Evolutionary conservation across 1,140 invertebrate species (phyloP).

Genomic region (Drosophila parvula): DNA sequence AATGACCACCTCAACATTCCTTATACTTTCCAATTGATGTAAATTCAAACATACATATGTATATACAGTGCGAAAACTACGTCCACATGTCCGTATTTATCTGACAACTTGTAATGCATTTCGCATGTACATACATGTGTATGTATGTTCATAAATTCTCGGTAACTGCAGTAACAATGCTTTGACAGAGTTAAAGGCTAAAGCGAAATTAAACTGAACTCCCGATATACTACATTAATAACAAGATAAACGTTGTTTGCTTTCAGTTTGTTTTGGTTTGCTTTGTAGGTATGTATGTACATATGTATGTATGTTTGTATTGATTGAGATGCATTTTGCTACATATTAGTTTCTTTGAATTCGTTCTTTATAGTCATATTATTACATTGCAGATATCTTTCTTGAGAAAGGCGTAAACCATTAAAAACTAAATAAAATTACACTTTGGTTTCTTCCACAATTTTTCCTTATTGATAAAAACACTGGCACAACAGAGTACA

Average conservation of each 20-base stretch:
- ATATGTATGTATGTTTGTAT: not conserved
- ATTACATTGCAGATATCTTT: not conserved
- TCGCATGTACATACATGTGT: not conserved
- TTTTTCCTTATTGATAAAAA: conserved; percentile 31
- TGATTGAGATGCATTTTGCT: not conserved
- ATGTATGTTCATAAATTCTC: not conserved
- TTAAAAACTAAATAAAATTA: not conserved
- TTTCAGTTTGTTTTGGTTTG: conserved; percentile 16
- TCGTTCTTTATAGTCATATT: not conserved
- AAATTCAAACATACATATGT: not conserved
- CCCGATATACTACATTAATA: too few relatives aligned
- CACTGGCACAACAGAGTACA: conserved; percentile 18
- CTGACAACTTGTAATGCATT: not conserved
- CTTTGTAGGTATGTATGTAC: not conserved
- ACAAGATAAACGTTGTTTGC: not conserved
- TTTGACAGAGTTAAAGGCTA: not conserved
- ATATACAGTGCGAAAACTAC: not conserved
- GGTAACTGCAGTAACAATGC: not conserved
- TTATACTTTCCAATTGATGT: not conserved
- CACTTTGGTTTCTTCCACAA: not conserved
- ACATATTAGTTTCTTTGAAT: not conserved
- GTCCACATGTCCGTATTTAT: not conserved
- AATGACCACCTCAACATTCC: not conserved
- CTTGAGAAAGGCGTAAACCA: not conserved
- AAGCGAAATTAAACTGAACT: not conserved